Evolutionary conservation across 2,113 vertebrate genomes (phyloP).

Genomic region (Anarrhichthys ocellatus): DNA sequence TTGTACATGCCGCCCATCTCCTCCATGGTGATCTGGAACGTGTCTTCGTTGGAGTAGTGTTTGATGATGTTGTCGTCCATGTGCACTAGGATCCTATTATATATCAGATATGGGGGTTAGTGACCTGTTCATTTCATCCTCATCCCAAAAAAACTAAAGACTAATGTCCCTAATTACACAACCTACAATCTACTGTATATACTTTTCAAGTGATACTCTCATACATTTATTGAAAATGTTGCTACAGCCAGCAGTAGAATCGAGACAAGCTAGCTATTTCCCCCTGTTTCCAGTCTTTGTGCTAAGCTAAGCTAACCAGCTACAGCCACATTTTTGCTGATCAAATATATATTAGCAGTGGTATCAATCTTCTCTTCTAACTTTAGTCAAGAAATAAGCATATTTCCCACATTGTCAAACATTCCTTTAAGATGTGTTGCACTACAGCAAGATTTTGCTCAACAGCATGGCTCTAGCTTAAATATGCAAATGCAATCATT

Average conservation of each 20-base stretch:
- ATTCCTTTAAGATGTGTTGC: not conserved
- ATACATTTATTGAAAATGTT: no score
- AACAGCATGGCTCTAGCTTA: not conserved
- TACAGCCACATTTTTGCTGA: no score
- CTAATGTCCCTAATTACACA: not conserved
- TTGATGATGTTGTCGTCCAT: constrained; percentile 99
- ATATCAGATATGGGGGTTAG: constrained; percentile 2
- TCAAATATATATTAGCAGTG: no score
- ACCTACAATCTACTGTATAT: not conserved
- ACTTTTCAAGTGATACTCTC: no score
- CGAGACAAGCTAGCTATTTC: no score
- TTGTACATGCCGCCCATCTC: constrained; percentile 91
- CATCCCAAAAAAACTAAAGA: not conserved
- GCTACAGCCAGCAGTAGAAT: no score
- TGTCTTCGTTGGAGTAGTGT: constrained; percentile 99
- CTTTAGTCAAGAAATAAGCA: not conserved
- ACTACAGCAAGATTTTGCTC: no score
- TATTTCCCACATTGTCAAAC: not conserved
- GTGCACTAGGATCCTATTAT: constrained; percentile 93
- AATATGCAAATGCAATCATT: not conserved
- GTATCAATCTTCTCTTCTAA: no score
- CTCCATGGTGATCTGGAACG: constrained; percentile 97
- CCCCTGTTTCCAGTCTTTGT: no score
- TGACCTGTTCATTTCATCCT: not conserved
- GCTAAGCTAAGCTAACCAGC: no score